Conservation (phyloP, 2,888 invertebrate species). For the Lochmaea capreae region DNA sequence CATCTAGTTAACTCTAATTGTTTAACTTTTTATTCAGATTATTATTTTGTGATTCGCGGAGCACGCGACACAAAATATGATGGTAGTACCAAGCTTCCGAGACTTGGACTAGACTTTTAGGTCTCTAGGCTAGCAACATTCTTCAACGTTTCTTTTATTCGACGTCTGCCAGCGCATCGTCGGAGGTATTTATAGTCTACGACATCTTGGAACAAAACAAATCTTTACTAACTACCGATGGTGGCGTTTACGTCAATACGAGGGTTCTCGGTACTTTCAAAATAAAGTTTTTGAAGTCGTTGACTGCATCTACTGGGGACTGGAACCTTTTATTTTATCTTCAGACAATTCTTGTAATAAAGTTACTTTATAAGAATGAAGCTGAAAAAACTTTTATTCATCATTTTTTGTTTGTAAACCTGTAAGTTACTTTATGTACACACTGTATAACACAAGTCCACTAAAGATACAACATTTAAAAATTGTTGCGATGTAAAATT, state of each 20-base stretch:
- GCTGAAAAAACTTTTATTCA: too few species aligned
- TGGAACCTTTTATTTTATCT: too few species aligned
- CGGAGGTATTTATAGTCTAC: background rate
- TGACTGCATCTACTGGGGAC: too few species aligned
- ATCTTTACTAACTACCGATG: background rate
- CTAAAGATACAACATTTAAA: background rate
- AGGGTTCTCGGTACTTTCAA: background rate
- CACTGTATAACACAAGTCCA: too few species aligned
- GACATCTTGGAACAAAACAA: background rate
- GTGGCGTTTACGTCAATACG: background rate
- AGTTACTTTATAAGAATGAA: too few species aligned
- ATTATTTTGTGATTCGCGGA: background rate
- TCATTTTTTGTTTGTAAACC: too few species aligned
- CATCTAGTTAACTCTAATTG: background rate
- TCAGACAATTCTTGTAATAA: too few species aligned
- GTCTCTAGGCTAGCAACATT: constrained; percentile 10
- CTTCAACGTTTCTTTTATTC: background rate
- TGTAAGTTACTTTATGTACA: too few species aligned
- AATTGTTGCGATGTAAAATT: background rate
- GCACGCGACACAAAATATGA: constrained; percentile 1
- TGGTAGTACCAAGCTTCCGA: constrained; percentile 2
- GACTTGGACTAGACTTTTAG: constrained; percentile 1
- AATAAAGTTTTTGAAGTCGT: background rate
- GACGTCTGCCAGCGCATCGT: background rate
- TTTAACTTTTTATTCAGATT: background rate